Conservation (phyloP, 1,140 invertebrate genomes). For the Choristoneura fumiferana region DNA sequence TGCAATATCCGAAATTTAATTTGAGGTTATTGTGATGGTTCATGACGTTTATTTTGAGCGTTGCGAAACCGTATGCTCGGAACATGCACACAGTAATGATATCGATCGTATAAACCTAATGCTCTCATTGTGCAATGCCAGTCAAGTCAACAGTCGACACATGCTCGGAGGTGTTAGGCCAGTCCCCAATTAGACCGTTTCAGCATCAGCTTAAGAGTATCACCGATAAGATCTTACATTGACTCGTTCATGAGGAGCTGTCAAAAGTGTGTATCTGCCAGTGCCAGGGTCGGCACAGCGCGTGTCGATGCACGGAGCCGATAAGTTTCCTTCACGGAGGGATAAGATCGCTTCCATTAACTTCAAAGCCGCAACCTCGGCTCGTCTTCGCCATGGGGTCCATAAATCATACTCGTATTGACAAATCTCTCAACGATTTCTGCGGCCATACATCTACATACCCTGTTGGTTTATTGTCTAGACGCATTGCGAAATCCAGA, state of each 20-base stretch:
- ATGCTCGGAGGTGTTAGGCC: not conserved
- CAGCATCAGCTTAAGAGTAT: not conserved
- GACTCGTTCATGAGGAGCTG: not conserved
- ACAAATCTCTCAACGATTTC: constrained; percentile 4
- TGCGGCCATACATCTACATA: not conserved
- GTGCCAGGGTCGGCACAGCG: not conserved
- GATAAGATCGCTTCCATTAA: constrained; percentile 11
- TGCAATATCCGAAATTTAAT: not conserved
- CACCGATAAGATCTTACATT: constrained; percentile 1
- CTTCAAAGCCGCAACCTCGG: not conserved
- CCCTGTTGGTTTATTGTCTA: constrained; percentile 4
- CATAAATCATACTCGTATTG: constrained; percentile 7
- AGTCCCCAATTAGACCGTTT: constrained; percentile 1
- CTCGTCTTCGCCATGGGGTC: not conserved
- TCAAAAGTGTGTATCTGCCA: constrained; percentile 1
- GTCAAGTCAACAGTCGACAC: not conserved
- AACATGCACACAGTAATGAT: not conserved
- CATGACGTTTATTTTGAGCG: not conserved
- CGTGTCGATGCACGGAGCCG: not conserved
- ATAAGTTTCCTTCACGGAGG: not conserved
- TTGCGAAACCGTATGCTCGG: not conserved
- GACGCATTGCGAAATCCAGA: not conserved
- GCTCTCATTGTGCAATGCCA: not conserved
- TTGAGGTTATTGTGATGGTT: constrained; percentile 1
- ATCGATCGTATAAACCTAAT: not conserved